A percentile compares a stretch with the other conserved stretches of the same genome.
These are phyloP conservation scores for Drosophila birchii DNA, from an alignment of 2,888 invertebrate species.

Conservation along the genomic window DNA sequence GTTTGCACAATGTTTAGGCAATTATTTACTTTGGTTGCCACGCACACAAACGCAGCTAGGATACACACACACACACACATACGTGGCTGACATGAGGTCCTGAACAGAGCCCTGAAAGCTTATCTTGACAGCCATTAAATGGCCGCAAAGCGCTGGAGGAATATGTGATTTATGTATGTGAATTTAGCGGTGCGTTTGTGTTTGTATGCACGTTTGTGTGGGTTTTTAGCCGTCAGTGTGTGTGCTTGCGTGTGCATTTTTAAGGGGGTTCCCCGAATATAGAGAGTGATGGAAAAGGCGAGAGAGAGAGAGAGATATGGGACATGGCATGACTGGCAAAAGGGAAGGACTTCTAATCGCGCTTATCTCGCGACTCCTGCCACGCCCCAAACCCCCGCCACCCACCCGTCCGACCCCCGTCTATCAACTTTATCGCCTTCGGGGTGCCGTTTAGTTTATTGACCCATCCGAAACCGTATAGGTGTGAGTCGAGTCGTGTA, in stretches of 20 bases:
- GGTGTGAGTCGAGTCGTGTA: constrained; percentile 57
- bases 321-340: constrained; percentile 48
- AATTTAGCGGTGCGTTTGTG: constrained; percentile 12
- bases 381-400: constrained; percentile 1
- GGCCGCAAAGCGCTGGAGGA: constrained; percentile 66
- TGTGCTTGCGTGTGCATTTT: constrained; percentile 55
- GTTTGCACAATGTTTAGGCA: constrained; percentile 61
- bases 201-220: constrained; percentile 3
- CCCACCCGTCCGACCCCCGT: constrained; percentile 12
- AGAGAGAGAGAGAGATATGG: not conserved
- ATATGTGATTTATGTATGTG: constrained; percentile 61
- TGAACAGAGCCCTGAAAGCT: constrained; percentile 42
- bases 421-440: constrained; percentile 63
- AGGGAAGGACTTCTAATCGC: constrained; percentile 55
- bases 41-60: not conserved
- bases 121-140: constrained; percentile 78
- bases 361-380: constrained; percentile 71
- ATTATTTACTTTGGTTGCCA: constrained; percentile 67
- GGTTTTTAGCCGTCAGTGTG: not conserved
- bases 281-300: not conserved
- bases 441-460: constrained; percentile 64
- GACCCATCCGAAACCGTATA: constrained; percentile 55
- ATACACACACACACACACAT: not conserved
- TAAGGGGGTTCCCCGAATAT: constrained; percentile 39
- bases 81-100: constrained; percentile 20